phyloP scores from a whole-genome alignment of 1,140 invertebrate genomes.

The Ceratitis capitata region DNA sequence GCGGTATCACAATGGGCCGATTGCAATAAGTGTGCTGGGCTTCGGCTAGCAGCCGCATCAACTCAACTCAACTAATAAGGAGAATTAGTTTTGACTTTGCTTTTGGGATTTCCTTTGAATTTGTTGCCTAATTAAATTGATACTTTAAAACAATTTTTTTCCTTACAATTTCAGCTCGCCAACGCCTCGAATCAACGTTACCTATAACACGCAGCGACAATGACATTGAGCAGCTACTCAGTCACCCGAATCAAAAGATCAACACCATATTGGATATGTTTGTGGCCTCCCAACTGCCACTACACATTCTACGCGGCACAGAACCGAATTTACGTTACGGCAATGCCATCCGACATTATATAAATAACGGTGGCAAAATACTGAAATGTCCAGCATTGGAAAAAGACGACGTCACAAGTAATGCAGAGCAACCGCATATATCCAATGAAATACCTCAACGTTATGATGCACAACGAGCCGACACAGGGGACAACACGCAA shows the following conservation, averaged over 20 bases:
- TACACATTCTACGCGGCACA: constrained; percentile 61
- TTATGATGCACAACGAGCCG: neutral
- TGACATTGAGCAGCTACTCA: constrained; percentile 69
- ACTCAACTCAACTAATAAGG: too few relatives aligned
- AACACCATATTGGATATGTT: constrained; percentile 64
- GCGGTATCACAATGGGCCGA: too few relatives aligned
- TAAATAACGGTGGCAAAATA: constrained; percentile 44
- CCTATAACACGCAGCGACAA: constrained; percentile 72
- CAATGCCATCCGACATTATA: constrained; percentile 50
- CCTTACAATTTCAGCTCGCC: constrained; percentile 69
- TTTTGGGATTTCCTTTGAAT: too few relatives aligned
- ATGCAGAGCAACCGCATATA: neutral
- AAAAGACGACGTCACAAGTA: neutral
- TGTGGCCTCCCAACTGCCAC: constrained; percentile 56
- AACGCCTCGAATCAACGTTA: constrained; percentile 69
- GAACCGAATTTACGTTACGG: constrained; percentile 63
- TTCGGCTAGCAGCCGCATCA: too few relatives aligned
- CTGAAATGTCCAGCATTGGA: neutral
- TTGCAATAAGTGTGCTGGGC: too few relatives aligned
- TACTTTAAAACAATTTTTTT: neutral
- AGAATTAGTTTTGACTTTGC: too few relatives aligned
- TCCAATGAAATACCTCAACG: constrained; percentile 39
- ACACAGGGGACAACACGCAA: neutral
- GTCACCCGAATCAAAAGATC: constrained; percentile 49
- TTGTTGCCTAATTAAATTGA: too few relatives aligned